A percentile compares a stretch with the other conserved stretches of the same genome.
Evolutionary conservation across 1,140 invertebrate genomes (phyloP).

Genomic region (Drosophila trapezifrons): DNA sequence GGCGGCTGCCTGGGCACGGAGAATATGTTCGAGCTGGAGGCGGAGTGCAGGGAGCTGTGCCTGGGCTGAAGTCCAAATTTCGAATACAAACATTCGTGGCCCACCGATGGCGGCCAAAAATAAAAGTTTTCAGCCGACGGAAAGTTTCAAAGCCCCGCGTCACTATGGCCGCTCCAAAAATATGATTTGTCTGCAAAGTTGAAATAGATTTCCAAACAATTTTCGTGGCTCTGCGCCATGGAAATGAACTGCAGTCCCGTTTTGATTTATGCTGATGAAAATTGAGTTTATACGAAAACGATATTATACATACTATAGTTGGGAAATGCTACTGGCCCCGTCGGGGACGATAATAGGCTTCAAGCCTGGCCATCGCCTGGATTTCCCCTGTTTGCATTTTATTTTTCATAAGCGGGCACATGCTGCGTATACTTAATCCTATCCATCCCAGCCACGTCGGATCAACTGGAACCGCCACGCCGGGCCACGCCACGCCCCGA

Average conservation of each 20-base stretch:
- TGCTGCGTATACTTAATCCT: constrained; percentile 51
- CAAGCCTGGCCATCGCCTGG: constrained; percentile 4
- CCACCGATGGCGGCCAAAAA: constrained; percentile 5
- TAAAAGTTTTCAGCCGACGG: constrained; percentile 31
- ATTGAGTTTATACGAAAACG: constrained; percentile 24
- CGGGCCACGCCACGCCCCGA: constrained; percentile 4
- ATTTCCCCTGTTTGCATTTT: constrained; percentile 28
- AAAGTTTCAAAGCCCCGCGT: constrained; percentile 18
- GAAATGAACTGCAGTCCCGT: constrained; percentile 27
- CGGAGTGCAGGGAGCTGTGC: constrained; percentile 36
- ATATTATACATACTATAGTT: constrained; percentile 8
- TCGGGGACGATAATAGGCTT: constrained; percentile 20
- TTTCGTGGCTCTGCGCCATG: constrained; percentile 3
- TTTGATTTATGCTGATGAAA: constrained; percentile 46
- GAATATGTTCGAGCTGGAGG: constrained; percentile 44
- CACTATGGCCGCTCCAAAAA: constrained; percentile 4
- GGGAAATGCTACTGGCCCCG: background rate
- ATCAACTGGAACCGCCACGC: constrained; percentile 40
- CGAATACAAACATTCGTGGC: constrained; percentile 16
- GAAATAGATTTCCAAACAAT: constrained; percentile 39
- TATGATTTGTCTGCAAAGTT: constrained; percentile 58
- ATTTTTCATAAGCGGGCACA: constrained; percentile 37
- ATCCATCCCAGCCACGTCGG: constrained; percentile 22
- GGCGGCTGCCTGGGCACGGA: constrained; percentile 43
- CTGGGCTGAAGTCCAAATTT: constrained; percentile 1